Evolutionary conservation across 2,888 invertebrate species (phyloP), one percentile per base, ranked within the genome.

Genomic region (Drosophila austrosaltans): DNA sequence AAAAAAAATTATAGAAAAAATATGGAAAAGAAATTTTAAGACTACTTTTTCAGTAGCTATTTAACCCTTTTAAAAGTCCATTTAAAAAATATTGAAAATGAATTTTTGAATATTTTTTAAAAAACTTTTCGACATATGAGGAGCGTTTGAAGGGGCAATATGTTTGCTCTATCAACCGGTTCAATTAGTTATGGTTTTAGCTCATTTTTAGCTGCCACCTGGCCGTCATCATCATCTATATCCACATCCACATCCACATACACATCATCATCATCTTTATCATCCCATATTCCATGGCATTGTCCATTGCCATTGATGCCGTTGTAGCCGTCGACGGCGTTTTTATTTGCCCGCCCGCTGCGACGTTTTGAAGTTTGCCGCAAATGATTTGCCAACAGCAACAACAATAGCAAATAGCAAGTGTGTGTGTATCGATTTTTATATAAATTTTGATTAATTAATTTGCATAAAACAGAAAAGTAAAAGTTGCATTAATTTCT

Each of bases 361-460:
- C 70, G 76, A 79, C 77, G 84, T 82, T 87, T 82, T 82, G 82
- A 82, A 59, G 86, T 82, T 82, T 74, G 82, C 82, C 82, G 82
- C 82, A 82, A 82, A 85, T 82, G 78, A 67, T 87, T 82, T 79
- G 72, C 63, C 87, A 78, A 77, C 80, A 68, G 58, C 69, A 58
- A 25, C 54, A 36, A 69, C 39, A 54, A 64, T 22, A 57, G 54
- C 20, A 39, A 56, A 68, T 39, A 68, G 75, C 84, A 83, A 76
- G 83, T 76, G 84, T 79, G 74, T 20, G 48, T 48, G 48, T 48
- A 48, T 48, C 48, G 48, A 25, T 48, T 48, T 48, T 48, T 48
- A 48, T 48, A 48, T 48, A 22, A 48, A 88, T 76, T 88, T 87
- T 89, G 87, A 87, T 87, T 89, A 87, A 87, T 87, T 89, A 89